Conservation (phyloP, 1,140 invertebrate species). For the Leptestheria dahalacensis region DNA sequence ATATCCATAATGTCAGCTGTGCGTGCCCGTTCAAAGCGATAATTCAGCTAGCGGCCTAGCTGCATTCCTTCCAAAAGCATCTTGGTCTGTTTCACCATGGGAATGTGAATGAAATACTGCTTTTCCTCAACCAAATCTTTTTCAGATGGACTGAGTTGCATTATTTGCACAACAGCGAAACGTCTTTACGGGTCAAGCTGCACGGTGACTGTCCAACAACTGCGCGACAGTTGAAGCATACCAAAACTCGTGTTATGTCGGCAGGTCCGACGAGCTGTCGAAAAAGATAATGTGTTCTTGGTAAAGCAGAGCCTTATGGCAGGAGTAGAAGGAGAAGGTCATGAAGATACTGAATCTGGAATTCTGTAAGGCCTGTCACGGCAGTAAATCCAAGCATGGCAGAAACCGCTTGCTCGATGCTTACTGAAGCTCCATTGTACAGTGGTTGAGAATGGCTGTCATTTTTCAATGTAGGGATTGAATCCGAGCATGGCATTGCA, state of each 20-base stretch:
- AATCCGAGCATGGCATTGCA: no score
- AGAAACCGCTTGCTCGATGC: not conserved
- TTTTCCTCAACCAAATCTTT: not conserved
- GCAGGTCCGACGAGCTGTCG: not conserved
- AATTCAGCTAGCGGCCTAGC: not conserved
- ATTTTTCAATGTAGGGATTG: no score
- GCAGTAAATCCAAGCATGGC: not conserved
- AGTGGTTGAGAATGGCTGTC: no score
- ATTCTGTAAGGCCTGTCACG: not conserved
- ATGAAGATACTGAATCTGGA: not conserved
- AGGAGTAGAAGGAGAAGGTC: not conserved
- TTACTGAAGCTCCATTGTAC: not conserved
- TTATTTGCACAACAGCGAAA: not conserved
- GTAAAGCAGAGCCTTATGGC: not conserved
- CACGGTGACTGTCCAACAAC: not conserved
- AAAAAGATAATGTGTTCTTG: not conserved
- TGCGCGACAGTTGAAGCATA: not conserved
- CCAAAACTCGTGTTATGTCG: not conserved
- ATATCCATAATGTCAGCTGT: not conserved
- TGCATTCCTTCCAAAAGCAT: not conserved
- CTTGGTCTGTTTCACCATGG: not conserved
- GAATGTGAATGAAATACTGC: not conserved
- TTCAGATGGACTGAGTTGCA: not conserved
- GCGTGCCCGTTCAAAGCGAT: not conserved
- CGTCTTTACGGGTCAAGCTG: not conserved